phyloP scores from a whole-genome alignment of 2,797 vertebrate genomes.

The Eulemur coronatus region DNA sequence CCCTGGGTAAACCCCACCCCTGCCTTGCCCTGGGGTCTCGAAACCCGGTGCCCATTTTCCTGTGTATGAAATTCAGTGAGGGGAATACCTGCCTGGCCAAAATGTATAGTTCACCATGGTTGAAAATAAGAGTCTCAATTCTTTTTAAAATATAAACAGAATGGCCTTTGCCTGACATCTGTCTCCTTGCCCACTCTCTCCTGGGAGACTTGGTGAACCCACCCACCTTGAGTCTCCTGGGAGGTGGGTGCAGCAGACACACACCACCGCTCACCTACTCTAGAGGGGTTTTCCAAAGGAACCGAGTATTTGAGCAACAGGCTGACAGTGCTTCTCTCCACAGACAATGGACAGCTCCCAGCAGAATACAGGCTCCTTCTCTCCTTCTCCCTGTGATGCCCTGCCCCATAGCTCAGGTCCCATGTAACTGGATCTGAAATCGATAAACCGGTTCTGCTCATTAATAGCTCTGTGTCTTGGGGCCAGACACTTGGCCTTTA shows the following conservation, averaged over 20 bases:
- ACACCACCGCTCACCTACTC: not conserved
- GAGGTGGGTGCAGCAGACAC: not conserved
- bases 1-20: not conserved
- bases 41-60: not conserved
- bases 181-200: not conserved
- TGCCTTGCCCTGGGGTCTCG: not conserved
- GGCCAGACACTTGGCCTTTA: not conserved
- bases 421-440: not conserved
- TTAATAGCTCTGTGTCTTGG: not conserved
- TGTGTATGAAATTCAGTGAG: not conserved
- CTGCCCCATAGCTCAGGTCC: not conserved
- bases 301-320: not conserved
- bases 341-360: not conserved
- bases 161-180: not conserved
- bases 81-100: not conserved
- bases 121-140: not conserved
- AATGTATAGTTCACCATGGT: not conserved
- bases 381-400: not conserved
- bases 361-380: not conserved
- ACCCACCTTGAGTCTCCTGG: not conserved
- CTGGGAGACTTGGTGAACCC: not conserved
- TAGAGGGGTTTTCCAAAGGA: not conserved
- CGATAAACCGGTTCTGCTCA: not conserved
- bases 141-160: not conserved
- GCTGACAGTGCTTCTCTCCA: not conserved